Conservation (phyloP, 2,888 invertebrate genomes). For the Mimachlamys varia region DNA sequence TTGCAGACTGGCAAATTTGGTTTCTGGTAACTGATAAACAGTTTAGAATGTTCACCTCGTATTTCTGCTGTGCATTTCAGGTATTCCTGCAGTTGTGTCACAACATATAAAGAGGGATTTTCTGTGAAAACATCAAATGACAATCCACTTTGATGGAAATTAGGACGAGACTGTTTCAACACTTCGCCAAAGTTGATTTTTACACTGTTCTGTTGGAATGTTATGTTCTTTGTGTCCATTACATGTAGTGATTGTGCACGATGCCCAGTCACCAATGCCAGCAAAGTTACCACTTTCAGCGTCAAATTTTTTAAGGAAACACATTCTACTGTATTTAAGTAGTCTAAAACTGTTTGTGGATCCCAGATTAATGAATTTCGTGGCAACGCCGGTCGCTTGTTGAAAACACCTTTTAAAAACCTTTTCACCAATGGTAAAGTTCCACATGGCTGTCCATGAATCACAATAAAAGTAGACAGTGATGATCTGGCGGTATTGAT, state of each 20-base stretch:
- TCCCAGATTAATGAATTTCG: neutral
- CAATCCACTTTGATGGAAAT: constrained; percentile 44
- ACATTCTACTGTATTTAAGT: neutral
- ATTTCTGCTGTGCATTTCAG: constrained; percentile 44
- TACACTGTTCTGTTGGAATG: constrained; percentile 36
- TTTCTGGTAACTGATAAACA: constrained; percentile 45
- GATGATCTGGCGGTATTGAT: constrained; percentile 48
- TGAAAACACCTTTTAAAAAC: no score
- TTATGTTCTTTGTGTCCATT: constrained; percentile 44
- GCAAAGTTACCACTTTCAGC: constrained; percentile 51
- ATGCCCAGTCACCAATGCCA: constrained; percentile 51
- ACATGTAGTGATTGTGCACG: constrained; percentile 49
- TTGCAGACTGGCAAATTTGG: constrained; percentile 45
- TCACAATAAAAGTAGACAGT: constrained; percentile 38
- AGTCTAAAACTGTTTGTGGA: neutral
- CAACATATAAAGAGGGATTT: constrained; percentile 47
- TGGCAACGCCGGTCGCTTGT: constrained; percentile 49
- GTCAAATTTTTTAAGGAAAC: neutral
- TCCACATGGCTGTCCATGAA: constrained; percentile 25
- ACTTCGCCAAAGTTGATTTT: constrained; percentile 49
- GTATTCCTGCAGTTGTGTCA: constrained; percentile 39
- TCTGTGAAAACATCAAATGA: constrained; percentile 37
- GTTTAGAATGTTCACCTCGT: constrained; percentile 9
- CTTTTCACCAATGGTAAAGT: neutral
- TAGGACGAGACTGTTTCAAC: constrained; percentile 55